phyloP scores from a whole-genome alignment of 2,113 vertebrate species.

The Cepphus grylle region DNA sequence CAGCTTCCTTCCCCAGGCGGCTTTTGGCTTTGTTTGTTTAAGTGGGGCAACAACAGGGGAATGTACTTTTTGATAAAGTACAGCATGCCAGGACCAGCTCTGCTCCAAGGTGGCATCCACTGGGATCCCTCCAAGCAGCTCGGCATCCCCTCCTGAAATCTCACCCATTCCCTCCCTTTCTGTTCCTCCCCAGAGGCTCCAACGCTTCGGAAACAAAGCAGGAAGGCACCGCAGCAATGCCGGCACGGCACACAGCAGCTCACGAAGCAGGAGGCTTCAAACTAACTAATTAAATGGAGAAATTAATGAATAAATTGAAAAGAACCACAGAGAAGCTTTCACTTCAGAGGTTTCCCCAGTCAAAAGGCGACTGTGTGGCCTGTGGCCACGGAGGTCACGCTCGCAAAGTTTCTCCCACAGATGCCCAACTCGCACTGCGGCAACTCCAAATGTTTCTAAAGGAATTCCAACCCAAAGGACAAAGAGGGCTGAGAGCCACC shows the following conservation, averaged over 20 bases:
- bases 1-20: neutral
- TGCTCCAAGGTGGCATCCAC: neutral
- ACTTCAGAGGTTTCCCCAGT: neutral
- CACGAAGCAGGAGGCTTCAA: neutral
- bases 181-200: neutral
- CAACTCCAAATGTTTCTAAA: neutral
- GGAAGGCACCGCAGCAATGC: neutral
- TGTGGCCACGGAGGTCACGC: neutral
- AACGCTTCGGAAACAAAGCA: neutral
- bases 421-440: neutral
- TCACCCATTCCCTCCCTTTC: neutral
- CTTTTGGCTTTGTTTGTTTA: neutral
- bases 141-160: neutral
- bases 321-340: neutral
- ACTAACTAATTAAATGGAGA: neutral
- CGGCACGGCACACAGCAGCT: rapidly evolving
- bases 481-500: neutral
- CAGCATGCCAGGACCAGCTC: neutral
- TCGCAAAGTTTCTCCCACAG: neutral
- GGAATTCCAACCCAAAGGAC: neutral
- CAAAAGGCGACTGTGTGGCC: neutral
- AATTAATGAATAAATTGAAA: neutral
- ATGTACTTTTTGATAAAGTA: neutral
- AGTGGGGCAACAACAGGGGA: neutral
- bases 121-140: neutral